phyloP scores from a whole-genome alignment of 2,113 vertebrate species.

The Pomatorhinus ruficollis region DNA sequence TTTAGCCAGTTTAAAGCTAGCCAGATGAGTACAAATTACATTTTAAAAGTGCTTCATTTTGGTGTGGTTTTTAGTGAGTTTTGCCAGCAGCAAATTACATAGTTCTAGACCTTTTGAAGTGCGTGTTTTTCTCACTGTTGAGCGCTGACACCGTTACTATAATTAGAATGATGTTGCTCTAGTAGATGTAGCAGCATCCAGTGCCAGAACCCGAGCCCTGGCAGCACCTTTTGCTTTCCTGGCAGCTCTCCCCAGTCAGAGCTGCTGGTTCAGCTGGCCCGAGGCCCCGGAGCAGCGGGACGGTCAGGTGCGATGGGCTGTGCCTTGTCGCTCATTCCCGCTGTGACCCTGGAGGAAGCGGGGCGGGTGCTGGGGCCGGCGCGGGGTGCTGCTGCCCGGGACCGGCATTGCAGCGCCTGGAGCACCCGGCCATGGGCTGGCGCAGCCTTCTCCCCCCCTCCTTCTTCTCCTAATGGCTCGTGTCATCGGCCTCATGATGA shows the following conservation, averaged over 20 bases:
- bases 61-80: neutral
- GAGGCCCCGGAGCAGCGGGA: neutral
- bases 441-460: neutral
- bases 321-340: neutral
- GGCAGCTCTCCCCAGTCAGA: neutral
- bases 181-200: constrained; percentile 12
- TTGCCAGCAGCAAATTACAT: neutral
- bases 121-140: neutral
- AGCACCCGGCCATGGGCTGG: accelerated
- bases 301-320: neutral
- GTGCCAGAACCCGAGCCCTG: neutral
- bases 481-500: neutral
- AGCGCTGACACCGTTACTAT: constrained; percentile 13
- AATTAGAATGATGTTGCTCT: constrained; percentile 23
- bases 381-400: neutral
- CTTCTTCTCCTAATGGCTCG: neutral
- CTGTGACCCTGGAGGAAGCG: neutral
- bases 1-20: neutral
- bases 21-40: neutral
- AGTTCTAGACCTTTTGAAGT: neutral
- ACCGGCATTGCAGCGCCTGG: accelerated
- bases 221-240: constrained; percentile 13
- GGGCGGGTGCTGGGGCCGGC: neutral
- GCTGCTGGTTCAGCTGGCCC: neutral
- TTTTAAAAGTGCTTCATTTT: neutral